Evolutionary conservation across 2,888 invertebrate genomes (phyloP).

Genomic region (Mimachlamys varia): DNA sequence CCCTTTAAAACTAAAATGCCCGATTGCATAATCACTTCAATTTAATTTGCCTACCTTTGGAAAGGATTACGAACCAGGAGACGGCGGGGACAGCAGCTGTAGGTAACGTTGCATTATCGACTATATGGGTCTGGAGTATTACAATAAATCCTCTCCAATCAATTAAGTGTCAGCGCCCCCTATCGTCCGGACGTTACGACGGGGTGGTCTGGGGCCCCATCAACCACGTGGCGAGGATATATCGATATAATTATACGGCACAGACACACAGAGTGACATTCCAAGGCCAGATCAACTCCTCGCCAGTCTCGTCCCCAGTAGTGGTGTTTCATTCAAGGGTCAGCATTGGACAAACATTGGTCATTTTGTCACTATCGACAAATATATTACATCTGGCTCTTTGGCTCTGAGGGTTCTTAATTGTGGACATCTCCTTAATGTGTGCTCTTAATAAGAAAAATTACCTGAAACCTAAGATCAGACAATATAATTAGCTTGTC

Average conservation of each 20-base stretch:
- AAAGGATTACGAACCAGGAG: background rate
- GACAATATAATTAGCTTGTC: background rate
- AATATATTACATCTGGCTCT: background rate
- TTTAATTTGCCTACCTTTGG: background rate
- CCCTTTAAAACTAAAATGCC: background rate
- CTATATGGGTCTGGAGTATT: background rate
- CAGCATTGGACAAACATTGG: background rate
- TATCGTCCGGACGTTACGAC: background rate
- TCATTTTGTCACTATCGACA: background rate
- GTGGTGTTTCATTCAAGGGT: background rate
- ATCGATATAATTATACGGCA: background rate
- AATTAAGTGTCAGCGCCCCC: background rate
- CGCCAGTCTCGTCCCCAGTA: background rate
- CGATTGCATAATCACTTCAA: background rate
- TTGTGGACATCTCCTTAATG: background rate
- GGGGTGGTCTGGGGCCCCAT: slow-evolving; percentile 3
- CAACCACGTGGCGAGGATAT: background rate
- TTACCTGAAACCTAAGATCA: background rate
- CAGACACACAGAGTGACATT: background rate
- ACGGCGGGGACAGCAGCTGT: background rate
- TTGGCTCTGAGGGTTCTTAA: background rate
- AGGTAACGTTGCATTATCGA: background rate
- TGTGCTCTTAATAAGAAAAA: background rate
- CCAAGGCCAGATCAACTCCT: background rate
- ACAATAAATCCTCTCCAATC: slow-evolving; percentile 6